Conservation (phyloP, 2,888 invertebrate species). For the Drosophila kokeensis region DNA sequence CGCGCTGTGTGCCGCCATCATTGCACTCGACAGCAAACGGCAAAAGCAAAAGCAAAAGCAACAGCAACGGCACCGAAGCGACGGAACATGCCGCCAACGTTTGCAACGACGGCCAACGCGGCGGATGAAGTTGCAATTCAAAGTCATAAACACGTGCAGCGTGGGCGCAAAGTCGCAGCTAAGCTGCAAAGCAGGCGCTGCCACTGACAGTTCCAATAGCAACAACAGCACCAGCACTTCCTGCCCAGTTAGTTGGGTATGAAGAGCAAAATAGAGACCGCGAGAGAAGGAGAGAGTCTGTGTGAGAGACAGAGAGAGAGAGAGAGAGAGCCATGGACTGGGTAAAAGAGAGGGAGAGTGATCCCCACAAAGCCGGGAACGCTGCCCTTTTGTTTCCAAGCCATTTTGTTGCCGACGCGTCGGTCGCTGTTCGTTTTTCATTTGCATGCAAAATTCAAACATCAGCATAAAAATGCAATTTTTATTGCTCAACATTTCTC, state of each 20-base stretch:
- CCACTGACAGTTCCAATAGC: conserved; percentile 62
- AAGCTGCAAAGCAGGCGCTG: conserved; percentile 71
- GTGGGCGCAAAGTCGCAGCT: conserved; percentile 82
- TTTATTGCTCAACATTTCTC: conserved; percentile 83
- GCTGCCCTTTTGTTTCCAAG: conserved; percentile 65
- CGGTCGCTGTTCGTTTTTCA: conserved; percentile 76
- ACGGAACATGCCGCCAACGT: conserved; percentile 44
- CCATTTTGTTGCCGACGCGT: conserved; percentile 69
- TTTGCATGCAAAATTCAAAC: conserved; percentile 84
- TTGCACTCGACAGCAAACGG: conserved; percentile 77
- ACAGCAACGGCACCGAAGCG: conserved; percentile 11
- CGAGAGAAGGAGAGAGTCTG: conserved; percentile 4
- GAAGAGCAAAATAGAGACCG: neutral
- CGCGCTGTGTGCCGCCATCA: conserved; percentile 80
- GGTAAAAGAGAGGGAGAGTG: conserved; percentile 16
- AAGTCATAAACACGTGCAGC: conserved; percentile 83
- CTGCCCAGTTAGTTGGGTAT: conserved; percentile 43
- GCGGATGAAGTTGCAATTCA: conserved; percentile 83
- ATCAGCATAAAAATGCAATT: conserved; percentile 84
- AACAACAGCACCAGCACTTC: conserved; percentile 62
- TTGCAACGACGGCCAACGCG: conserved; percentile 55
- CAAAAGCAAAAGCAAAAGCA: conserved; percentile 28
- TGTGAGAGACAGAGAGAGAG: neutral
- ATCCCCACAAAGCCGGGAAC: conserved; percentile 46
- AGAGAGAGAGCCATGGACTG: conserved; percentile 1